Evolutionary conservation across 2,797 vertebrate genomes (phyloP).

Genomic region (Girardinus metallicus): DNA sequence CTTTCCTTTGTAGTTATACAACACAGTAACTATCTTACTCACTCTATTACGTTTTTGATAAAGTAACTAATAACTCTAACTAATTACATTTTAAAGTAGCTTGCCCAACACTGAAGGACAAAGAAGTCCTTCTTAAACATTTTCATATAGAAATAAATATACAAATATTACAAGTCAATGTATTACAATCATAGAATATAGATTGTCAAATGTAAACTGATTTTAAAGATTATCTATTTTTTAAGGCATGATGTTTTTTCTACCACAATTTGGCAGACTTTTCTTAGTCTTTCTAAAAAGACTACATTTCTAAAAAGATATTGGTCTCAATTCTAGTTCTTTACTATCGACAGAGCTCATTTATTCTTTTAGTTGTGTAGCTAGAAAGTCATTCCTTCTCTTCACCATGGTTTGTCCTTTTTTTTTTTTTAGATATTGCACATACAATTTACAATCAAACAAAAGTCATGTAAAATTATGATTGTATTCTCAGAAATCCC

Average conservation of each 20-base stretch:
- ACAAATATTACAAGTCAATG: background rate
- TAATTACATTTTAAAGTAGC: no score
- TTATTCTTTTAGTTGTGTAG: background rate
- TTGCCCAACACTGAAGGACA: no score
- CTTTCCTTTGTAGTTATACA: no score
- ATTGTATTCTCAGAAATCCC: background rate
- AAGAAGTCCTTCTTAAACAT: background rate
- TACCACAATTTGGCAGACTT: background rate
- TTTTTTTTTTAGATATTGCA: background rate
- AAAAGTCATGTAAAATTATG: background rate
- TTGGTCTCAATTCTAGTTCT: background rate
- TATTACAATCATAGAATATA: background rate
- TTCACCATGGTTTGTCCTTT: background rate
- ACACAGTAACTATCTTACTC: no score
- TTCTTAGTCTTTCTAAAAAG: background rate
- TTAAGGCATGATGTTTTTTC: background rate
- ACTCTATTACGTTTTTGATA: no score
- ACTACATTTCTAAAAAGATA: background rate
- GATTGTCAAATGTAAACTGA: background rate
- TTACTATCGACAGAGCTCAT: background rate
- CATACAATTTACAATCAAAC: background rate
- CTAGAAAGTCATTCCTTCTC: background rate
- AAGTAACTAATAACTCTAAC: no score
- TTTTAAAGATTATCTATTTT: background rate
- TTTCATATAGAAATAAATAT: background rate